Evolutionary conservation across 1,140 invertebrate genomes (phyloP).

Genomic region (Zaprionus tsacasi): DNA sequence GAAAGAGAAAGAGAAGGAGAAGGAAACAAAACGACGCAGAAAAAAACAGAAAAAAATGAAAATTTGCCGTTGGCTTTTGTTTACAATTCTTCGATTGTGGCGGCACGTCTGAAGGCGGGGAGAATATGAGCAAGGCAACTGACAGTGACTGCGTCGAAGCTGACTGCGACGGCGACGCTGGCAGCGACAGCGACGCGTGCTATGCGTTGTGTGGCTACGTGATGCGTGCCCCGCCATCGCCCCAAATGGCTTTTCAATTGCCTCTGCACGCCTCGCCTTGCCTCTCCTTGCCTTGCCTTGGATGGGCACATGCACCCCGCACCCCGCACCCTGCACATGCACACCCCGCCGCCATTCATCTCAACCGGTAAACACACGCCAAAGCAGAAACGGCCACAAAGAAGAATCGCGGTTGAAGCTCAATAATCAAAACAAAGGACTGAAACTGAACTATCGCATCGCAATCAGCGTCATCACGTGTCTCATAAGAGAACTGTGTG

Average conservation of each 20-base stretch:
- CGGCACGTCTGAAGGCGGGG: conserved; percentile 41
- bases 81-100: conserved; percentile 77
- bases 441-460: conserved; percentile 39
- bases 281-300: not conserved
- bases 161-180: conserved; percentile 21
- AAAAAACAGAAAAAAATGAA: conserved; percentile 49
- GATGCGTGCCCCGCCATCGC: conserved; percentile 52
- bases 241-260: conserved; percentile 79
- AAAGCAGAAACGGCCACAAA: conserved; percentile 66
- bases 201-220: conserved; percentile 67
- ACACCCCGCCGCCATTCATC: conserved; percentile 30
- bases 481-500: not conserved
- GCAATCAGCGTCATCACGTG: conserved; percentile 17
- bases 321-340: not conserved
- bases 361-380: conserved; percentile 61
- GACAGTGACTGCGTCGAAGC: conserved; percentile 34
- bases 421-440: conserved; percentile 76
- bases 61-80: conserved; percentile 75
- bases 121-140: conserved; percentile 22
- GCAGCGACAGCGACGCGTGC: conserved; percentile 46
- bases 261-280: conserved; percentile 19
- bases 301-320: not conserved
- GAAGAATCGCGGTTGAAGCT: conserved; percentile 70
- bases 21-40: not conserved
- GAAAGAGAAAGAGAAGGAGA: conserved; percentile 37